Conservation (phyloP, 2,113 vertebrate species). For the Tenebrosternarchus preto region DNA sequence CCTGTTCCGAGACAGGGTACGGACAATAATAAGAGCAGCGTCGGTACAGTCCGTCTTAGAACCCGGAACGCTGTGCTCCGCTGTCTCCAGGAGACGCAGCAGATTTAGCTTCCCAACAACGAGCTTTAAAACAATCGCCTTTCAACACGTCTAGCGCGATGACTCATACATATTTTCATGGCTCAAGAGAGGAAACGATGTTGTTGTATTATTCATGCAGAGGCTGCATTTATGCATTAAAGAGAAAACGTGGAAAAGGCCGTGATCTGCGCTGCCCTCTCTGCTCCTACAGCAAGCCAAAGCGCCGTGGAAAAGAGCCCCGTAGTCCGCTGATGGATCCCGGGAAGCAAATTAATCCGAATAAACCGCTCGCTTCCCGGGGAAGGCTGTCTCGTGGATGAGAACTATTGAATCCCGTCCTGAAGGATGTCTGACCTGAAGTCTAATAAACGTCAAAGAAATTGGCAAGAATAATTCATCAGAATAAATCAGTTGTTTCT, state of each 20-base stretch:
- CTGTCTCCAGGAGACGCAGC: slow-evolving; percentile 24
- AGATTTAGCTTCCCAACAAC: slow-evolving; percentile 38
- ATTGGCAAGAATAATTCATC: background rate
- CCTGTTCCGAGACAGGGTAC: too few relatives aligned
- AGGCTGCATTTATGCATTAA: slow-evolving; percentile 32
- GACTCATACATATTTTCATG: slow-evolving; percentile 42
- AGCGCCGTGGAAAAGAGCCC: background rate
- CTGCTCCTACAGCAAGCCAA: background rate
- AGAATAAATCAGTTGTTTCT: too few relatives aligned
- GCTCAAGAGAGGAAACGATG: slow-evolving; percentile 34
- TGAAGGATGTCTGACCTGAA: background rate
- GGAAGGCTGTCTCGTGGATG: too few relatives aligned
- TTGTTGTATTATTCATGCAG: slow-evolving; percentile 44
- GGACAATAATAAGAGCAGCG: slow-evolving; percentile 23
- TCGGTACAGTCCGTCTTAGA: background rate
- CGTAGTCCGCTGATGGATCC: background rate
- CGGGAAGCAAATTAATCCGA: too few relatives aligned
- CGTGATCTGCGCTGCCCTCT: background rate
- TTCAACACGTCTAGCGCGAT: slow-evolving; percentile 36
- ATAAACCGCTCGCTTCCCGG: background rate
- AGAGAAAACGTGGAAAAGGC: slow-evolving; percentile 19
- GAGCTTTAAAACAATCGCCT: slow-evolving; percentile 45
- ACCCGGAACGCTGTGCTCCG: slow-evolving; percentile 5
- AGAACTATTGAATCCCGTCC: background rate
- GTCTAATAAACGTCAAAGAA: background rate